phyloP scores from a whole-genome alignment of 2,797 vertebrate genomes.

The Chiloscyllium punctatum region DNA sequence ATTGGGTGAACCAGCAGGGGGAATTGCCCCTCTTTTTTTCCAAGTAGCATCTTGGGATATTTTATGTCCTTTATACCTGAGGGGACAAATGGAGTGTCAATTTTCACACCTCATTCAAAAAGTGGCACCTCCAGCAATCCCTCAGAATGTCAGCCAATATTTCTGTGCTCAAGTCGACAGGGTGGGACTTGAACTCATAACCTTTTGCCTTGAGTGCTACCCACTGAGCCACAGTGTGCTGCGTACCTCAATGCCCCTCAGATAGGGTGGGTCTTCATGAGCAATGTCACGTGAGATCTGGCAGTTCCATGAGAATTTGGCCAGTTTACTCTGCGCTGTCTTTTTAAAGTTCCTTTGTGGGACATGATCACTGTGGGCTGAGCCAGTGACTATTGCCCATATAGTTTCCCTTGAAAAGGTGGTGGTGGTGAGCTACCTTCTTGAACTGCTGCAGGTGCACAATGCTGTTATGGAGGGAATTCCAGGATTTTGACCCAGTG shows the following conservation, averaged over 20 bases:
- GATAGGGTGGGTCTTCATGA: not conserved
- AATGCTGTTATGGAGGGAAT: too few species aligned
- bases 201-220: not conserved
- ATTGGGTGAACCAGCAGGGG: too few species aligned
- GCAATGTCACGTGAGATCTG: not conserved
- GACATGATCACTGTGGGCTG: too few species aligned
- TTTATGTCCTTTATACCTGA: not conserved
- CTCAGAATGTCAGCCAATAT: not conserved
- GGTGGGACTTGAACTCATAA: not conserved
- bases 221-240: not conserved
- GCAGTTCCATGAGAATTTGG: not conserved
- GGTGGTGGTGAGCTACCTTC: too few species aligned
- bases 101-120: not conserved
- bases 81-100: not conserved
- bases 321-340: not conserved
- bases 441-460: too few species aligned
- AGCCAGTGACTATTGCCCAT: too few species aligned
- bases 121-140: not conserved
- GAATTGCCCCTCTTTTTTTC: not conserved
- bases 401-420: too few species aligned
- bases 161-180: not conserved
- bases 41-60: not conserved
- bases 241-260: too few species aligned
- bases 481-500: too few species aligned
- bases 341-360: not conserved